Evolutionary conservation across 2,113 vertebrate species (phyloP), one percentile per base, ranked within the genome.

Genomic region (Engraulis encrasicolus): DNA sequence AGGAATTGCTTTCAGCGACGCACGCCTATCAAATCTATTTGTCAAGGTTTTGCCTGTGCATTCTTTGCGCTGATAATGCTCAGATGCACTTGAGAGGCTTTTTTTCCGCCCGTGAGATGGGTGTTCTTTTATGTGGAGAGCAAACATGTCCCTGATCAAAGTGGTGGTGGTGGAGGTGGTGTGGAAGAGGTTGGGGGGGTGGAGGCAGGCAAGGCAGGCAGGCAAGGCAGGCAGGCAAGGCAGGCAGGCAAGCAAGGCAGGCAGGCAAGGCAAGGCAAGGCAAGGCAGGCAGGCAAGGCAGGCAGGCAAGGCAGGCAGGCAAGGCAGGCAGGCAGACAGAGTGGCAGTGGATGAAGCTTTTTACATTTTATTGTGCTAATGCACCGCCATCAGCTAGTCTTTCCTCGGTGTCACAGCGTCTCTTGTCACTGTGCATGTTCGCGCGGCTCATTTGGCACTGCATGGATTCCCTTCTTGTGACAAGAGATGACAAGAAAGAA

Each of bases 301-400:
- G n/a, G n/a, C n/a, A n/a, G n/a, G n/a, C n/a, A n/a, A n/a, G n/a
- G n/a, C n/a, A n/a, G n/a, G n/a, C n/a, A n/a, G n/a, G n/a, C n/a
- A n/a, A n/a, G n/a, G n/a, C n/a, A n/a, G n/a, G n/a, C n/a, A n/a
- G n/a, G n/a, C n/a, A n/a, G n/a, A n/a, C n/a, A n/a, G n/a, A n/a
- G n/a, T n/a, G n/a, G n/a, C n/a, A n/a, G n/a, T n/a, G 81, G 58
- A 23, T 66, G n/a, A 66, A 66, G 84, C 78, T 79, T 78, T 79
- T 74, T 82, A 80, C 83, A 79, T 78, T 79, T 27, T 48, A 58
- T 78, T 74, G 27, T 84, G 86, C 82, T 84, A 87, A 86, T 78
- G 84, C 19, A 78, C 74, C 31, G 66, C 74, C 84, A 80, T 84
- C 52, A 79, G 45, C 54, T 1, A 50, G 58, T 66, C 58, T n/a